Conservation (phyloP, 2,113 vertebrate species). For the Astur gentilis region DNA sequence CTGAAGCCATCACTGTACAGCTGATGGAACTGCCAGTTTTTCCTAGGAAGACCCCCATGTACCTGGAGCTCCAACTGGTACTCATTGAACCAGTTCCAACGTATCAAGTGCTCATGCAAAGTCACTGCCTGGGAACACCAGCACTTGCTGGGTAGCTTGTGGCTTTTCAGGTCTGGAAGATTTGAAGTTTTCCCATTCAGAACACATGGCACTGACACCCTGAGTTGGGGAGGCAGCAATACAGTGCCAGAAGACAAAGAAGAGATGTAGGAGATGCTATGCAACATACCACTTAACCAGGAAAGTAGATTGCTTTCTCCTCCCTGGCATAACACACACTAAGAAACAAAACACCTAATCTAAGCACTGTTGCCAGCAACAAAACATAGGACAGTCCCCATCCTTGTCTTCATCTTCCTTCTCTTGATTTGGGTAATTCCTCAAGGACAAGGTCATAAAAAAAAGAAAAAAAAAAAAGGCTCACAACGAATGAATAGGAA, state of each 20-base stretch:
- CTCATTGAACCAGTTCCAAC: background rate
- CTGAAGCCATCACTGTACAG: background rate
- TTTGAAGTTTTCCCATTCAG: background rate
- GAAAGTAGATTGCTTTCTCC: background rate
- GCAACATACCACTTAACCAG: background rate
- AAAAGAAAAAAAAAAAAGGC: background rate
- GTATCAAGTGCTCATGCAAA: rapidly evolving
- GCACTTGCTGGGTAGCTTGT: background rate
- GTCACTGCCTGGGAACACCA: background rate
- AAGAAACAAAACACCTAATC: background rate
- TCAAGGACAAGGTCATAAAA: background rate
- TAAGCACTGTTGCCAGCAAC: background rate
- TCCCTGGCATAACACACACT: background rate
- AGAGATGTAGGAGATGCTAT: background rate
- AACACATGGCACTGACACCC: background rate
- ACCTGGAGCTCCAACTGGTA: background rate
- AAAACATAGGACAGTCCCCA: background rate
- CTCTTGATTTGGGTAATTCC: background rate
- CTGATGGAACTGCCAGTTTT: background rate
- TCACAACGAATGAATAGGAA: background rate
- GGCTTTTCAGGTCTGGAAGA: background rate
- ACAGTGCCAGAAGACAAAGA: background rate
- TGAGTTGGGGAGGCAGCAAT: background rate
- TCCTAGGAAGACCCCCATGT: background rate
- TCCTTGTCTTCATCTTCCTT: background rate